A percentile compares a stretch with the other conserved stretches of the same genome.
Conservation (phyloP, 2,888 invertebrate species). For the Cacoxenus indagator region DNA sequence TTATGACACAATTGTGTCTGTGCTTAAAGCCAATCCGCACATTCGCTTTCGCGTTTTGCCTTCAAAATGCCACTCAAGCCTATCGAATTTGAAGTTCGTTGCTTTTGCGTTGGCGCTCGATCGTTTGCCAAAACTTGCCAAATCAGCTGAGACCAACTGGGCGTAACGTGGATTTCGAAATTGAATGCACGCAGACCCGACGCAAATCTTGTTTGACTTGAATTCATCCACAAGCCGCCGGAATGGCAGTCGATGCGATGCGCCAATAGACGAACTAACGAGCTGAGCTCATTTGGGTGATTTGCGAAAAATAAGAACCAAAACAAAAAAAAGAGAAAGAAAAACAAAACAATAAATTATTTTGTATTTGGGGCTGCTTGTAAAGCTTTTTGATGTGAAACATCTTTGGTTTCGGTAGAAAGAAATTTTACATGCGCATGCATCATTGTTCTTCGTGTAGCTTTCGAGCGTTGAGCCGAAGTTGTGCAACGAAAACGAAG, state of each 20-base stretch:
- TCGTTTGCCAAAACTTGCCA: not conserved
- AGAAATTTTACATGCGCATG: too few species aligned
- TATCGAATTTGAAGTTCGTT: not conserved
- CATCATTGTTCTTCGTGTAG: too few species aligned
- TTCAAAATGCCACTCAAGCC: not conserved
- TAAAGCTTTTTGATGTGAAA: too few species aligned
- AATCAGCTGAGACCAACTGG: slow-evolving; percentile 8
- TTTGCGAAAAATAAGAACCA: not conserved
- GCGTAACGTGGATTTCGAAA: slow-evolving; percentile 8
- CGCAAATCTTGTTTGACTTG: slow-evolving; percentile 12
- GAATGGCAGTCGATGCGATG: not conserved
- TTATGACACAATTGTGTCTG: not conserved
- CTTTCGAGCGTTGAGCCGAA: too few species aligned
- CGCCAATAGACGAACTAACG: not conserved
- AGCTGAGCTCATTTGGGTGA: not conserved
- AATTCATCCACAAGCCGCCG: slow-evolving; percentile 17
- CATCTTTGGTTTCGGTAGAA: too few species aligned
- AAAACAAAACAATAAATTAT: not conserved
- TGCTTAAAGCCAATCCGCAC: not conserved
- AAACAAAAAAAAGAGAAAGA: not conserved
- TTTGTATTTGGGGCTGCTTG: too few species aligned
- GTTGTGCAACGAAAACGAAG: too few species aligned
- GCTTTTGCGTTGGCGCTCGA: not conserved
- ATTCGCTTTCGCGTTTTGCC: not conserved
- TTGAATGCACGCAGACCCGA: not conserved